These are phyloP conservation scores for Lerista edwardsae DNA, from an alignment of 2,797 vertebrate genomes.

Conservation along the genomic window DNA sequence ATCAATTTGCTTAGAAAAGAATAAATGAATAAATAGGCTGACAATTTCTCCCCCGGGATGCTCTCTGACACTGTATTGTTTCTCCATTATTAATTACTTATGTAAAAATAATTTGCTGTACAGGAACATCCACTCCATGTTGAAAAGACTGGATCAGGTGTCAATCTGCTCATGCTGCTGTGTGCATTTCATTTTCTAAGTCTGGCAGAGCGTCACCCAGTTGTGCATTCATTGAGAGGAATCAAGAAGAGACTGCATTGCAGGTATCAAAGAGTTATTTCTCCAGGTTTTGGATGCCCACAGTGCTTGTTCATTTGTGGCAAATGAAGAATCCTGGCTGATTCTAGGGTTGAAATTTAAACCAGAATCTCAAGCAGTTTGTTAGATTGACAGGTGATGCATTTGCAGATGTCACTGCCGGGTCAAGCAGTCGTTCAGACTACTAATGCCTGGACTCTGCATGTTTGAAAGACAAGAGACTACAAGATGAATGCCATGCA, in stretches of 20 bases:
- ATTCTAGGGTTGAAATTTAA: slow-evolving; percentile 48
- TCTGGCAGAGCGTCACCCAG: slow-evolving; percentile 53
- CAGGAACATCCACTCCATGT: slow-evolving; percentile 10
- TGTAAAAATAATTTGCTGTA: slow-evolving; percentile 67
- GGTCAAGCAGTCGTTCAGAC: slow-evolving; percentile 59
- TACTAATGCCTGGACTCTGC: slow-evolving; percentile 27
- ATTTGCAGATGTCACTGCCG: slow-evolving; percentile 40
- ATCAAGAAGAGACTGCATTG: slow-evolving; percentile 46
- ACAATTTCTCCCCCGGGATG: slow-evolving; percentile 68
- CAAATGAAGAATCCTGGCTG: slow-evolving; percentile 40
- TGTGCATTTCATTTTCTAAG: slow-evolving; percentile 29
- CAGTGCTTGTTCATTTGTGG: slow-evolving; percentile 42
- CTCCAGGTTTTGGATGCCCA: slow-evolving; percentile 21
- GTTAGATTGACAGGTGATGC: slow-evolving; percentile 38
- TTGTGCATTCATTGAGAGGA: slow-evolving; percentile 10
- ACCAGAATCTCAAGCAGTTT: slow-evolving; percentile 38
- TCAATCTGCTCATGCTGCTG: slow-evolving; percentile 45
- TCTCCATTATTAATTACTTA: slow-evolving; percentile 76
- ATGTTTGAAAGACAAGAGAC: slow-evolving; percentile 44
- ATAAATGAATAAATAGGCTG: slow-evolving; percentile 72
- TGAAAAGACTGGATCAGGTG: slow-evolving; percentile 44
- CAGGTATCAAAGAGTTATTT: slow-evolving; percentile 17
- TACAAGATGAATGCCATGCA: slow-evolving; percentile 37
- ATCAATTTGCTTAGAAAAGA: slow-evolving; percentile 76
- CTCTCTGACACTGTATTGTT: slow-evolving; percentile 66